phyloP scores from a whole-genome alignment of 2,888 invertebrate species.

The Stenchaetothrips biformis region DNA sequence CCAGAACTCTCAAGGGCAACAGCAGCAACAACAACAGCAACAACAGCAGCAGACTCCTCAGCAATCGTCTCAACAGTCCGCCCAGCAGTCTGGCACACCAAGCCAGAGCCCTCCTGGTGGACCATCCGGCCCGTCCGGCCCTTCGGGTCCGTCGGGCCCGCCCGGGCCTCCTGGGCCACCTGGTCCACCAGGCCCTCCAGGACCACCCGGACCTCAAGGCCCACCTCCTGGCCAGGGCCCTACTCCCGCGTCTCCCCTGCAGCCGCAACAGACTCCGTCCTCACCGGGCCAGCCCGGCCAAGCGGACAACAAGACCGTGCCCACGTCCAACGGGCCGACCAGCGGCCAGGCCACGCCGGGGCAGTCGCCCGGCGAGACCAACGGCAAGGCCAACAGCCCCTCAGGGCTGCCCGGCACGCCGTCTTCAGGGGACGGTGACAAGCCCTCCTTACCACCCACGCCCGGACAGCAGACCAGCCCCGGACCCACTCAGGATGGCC shows the following conservation, averaged over 20 bases:
- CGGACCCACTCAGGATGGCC: constrained; percentile 46
- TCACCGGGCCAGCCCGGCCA: background rate
- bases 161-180: background rate
- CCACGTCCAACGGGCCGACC: constrained; percentile 2
- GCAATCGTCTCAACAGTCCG: constrained; percentile 33
- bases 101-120: background rate
- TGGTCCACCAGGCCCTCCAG: constrained; percentile 34
- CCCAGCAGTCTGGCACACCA: background rate
- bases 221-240: background rate
- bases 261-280: background rate
- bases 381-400: constrained; percentile 32
- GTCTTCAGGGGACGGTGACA: background rate
- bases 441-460: constrained; percentile 40
- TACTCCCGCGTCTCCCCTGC: background rate
- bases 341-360: background rate
- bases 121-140: background rate
- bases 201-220: background rate
- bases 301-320: background rate
- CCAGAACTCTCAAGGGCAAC: constrained; percentile 39
- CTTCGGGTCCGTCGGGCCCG: background rate
- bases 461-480: constrained; percentile 39
- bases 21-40: constrained; percentile 40
- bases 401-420: constrained; percentile 27
- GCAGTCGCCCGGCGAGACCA: constrained; percentile 19
- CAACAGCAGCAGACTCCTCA: constrained; percentile 35